Base-by-base conservation (phyloP, 37 sponge, comb jelly and placozoan species). In the Diacarnus erythraeanus region DNA sequence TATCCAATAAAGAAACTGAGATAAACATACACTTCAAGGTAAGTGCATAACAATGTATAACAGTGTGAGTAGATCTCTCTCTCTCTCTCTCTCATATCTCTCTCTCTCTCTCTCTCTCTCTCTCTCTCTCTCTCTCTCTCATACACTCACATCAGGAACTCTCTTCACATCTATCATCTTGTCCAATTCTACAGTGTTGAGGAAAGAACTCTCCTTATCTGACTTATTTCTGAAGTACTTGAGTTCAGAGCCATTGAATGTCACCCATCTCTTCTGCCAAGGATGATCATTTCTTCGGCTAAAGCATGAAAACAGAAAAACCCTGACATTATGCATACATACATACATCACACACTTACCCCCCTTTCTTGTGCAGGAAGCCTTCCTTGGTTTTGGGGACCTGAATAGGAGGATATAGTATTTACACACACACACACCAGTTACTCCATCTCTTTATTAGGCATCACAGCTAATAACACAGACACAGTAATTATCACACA, bases 311-410 rank as follows among this genome's bases (percentile, higher is more conserved):
- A 17, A 30, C 0, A 27, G 30, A 65, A 31, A 64, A 21, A 59
- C 37, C 8, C 17, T 68, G 37, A 9, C 38, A 37, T 27, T 34
- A 68, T 36, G 6, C 29, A 31, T 40, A 78, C 2, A 61, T 21
- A 63, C 47, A 56, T 59, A 64, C 29, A n/a, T 22, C 0, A 41
- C 33, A 68, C 44, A 77, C 92, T 83, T 51, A 93, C 94, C 92
- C 96, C 82, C 96, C 95, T 72, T 80, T 87, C 75, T 94, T 94
- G 74, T 78, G 66, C 17, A 94, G 75, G 82, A 85, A 94, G 25
- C 95, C 91, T 76, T 94, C 91, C 78, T 92, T 92, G 0, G 93
- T 82, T 41, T 72, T 83, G 10, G 93, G 93, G 29, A 84, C 93
- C 93, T 92, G 73, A 27, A 73, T 29, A 72, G 10, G 41, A n/a